phyloP scores from a whole-genome alignment of 2,113 vertebrate genomes.

The Haplochromis burtoni region DNA sequence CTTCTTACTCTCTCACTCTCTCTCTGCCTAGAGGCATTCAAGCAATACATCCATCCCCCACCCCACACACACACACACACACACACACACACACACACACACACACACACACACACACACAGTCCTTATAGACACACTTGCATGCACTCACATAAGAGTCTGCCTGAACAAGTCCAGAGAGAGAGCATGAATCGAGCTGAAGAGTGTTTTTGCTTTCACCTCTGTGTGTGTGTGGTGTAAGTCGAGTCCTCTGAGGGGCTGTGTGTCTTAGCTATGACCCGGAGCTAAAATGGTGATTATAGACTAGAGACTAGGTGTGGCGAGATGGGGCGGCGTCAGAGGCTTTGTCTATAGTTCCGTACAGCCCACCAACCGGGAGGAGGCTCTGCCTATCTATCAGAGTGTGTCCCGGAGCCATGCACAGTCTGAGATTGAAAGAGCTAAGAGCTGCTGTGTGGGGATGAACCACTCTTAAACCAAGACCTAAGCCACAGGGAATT shows the following conservation, averaged over 20 bases:
- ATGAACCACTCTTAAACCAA: not conserved
- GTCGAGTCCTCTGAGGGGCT: constrained; percentile 47
- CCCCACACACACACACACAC: not conserved
- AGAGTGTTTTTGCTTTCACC: constrained; percentile 46
- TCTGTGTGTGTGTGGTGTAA: constrained; percentile 25
- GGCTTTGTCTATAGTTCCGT: constrained; percentile 68
- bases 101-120: not conserved
- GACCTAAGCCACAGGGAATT: constrained; percentile 21
- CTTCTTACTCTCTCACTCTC: constrained; percentile 26
- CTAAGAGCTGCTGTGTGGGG: constrained; percentile 32
- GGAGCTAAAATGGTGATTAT: constrained; percentile 63
- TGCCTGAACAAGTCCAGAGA: constrained; percentile 67
- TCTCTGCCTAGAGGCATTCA: constrained; percentile 65
- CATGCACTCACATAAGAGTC: constrained; percentile 39
- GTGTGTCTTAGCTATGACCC: constrained; percentile 45
- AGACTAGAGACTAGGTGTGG: constrained; percentile 71
- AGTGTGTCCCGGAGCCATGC: constrained; percentile 28
- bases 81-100: constrained; percentile 3
- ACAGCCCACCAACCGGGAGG: constrained; percentile 51
- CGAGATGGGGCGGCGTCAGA: constrained; percentile 64
- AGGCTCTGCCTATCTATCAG: constrained; percentile 34
- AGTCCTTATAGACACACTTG: constrained; percentile 17
- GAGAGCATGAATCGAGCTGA: constrained; percentile 64
- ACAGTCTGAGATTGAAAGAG: constrained; percentile 44
- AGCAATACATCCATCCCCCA: constrained; percentile 67